Base-by-base conservation (phyloP, 2,888 invertebrate species). In the Lepidocyrtoides sp. region DNA sequence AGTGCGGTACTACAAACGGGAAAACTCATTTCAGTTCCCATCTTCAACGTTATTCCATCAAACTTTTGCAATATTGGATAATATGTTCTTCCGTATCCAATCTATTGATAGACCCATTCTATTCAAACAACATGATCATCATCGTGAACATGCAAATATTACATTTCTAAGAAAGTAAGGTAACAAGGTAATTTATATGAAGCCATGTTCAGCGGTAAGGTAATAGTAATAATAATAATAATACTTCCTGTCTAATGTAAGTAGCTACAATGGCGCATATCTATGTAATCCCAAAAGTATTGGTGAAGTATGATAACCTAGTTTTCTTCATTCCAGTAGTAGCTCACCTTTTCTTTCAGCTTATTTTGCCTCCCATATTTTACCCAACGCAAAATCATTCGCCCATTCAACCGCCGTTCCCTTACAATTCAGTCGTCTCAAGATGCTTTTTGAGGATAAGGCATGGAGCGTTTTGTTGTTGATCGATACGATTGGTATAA, bases 361-460 rank as follows among this genome's bases (percentile, higher is more conserved):
- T 66, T 17, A n/a, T n/a, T 36, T 32, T 88, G 20, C 41, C 66
- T 51, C 60, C 29, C 14, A n/a, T 32, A 66, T 83, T 51, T 41
- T 20, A 0, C 41, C 36, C 44, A 44, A 44, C 41, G 44, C 7
- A 8, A 20, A 57, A 23, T 23, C 17, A 14, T 32, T 44, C 72
- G 1, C 36, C 63, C 44, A 72, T 44, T 41, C 72, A 23, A 44
- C 72, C 72, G 10, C 72, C 72, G 10, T 72, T 44, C 12, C 12
- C 69, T 92, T 93, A 94, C 44, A 94, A 92, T 87, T 94, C 94
- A 91, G 94, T 94, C 92, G 94, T 94, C 88, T 94, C 94, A 51
- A 94, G 92, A 91, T 94, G 94, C 86, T 94, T 94, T 63, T 94
- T 94, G 32, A 94, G 90, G 60, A 94, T 94, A 54, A 94, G 93